Base-by-base conservation (phyloP, 2,113 vertebrate species). In the Serilophus lunatus region DNA sequence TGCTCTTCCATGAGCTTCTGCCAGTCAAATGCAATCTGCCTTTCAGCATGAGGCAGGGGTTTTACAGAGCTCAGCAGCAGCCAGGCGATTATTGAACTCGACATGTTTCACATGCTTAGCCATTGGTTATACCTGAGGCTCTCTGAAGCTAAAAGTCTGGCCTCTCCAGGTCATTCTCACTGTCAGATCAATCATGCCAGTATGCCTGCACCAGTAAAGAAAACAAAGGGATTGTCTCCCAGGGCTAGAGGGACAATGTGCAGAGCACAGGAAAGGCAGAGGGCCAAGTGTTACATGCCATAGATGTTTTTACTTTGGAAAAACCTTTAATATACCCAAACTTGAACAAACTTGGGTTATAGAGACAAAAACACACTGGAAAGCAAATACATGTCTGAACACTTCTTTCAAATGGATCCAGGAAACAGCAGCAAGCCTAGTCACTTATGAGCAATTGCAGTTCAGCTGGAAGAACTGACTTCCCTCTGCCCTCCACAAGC, bases 31-130 rank as follows among this genome's bases (percentile, higher is more conserved):
- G 38, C 56, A 92, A 44, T 65, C 54, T 92, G 79, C 60, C 66
- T 87, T 85, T 71, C 61, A 31, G 36, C 31, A 18, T 2, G 7
- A 88, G 57, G 57, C 65, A 40, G 36, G 7, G 25, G 24, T 71
- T 90, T 77, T 7, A 54, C n/a, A 72, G 88, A 49, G 36, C 36
- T 92, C 79, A 82, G 50, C 36, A 49, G 57, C n/a, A 49, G 49
- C 23, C 50, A 4, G 3, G n/a, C 0, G 0, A 63, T 71, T 80
- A 76, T 31, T 60, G 70, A 80, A 45, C 31, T 44, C 1, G 1
- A 56, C 1, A 0, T 51, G 60, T 71, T 87, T 84, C 57, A 45
- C 69, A 54, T 31, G 51, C 33, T 68, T 68, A 59, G 56, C 2
- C 2, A 26, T 18, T 0, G 2, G 75, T 71, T 64, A 56, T 24